A percentile compares a stretch with the other conserved stretches of the same genome.
These are phyloP conservation scores for Drosophila lutescens DNA, from an alignment of 2,888 invertebrate species.

Conservation along the genomic window DNA sequence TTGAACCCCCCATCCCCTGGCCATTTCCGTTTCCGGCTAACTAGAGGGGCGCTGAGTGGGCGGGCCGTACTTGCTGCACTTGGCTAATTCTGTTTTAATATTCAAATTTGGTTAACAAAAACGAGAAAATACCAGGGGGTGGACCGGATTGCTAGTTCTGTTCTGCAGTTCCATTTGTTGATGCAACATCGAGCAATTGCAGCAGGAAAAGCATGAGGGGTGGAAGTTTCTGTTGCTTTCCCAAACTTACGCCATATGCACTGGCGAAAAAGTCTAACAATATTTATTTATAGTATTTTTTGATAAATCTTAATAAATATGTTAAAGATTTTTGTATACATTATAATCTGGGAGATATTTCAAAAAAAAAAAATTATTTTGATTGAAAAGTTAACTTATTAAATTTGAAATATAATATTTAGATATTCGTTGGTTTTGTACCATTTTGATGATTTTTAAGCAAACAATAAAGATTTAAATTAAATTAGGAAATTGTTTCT, in stretches of 20 bases:
- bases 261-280: not conserved
- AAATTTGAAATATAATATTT: too few relatives aligned
- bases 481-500: too few relatives aligned
- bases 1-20: conserved; percentile 1
- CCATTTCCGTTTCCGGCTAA: conserved; percentile 72
- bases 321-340: too few relatives aligned
- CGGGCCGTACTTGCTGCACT: conserved; percentile 64
- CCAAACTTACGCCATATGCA: conserved; percentile 47
- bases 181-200: conserved; percentile 37
- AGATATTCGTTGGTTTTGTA: too few relatives aligned
- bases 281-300: too few relatives aligned
- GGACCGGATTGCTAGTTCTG: conserved; percentile 3
- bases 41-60: conserved; percentile 3
- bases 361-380: too few relatives aligned
- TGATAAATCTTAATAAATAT: too few relatives aligned
- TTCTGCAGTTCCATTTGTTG: conserved; percentile 29
- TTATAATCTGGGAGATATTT: too few relatives aligned
- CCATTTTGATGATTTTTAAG: too few relatives aligned
- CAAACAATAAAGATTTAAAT: too few relatives aligned
- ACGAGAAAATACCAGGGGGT: conserved; percentile 28
- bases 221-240: conserved; percentile 44
- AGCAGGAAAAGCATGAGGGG: conserved; percentile 13
- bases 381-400: too few relatives aligned
- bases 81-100: conserved; percentile 73
- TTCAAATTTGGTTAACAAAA: conserved; percentile 65